Evolutionary conservation across 2,888 invertebrate species (phyloP).

Genomic region (Xestia ashworthii): DNA sequence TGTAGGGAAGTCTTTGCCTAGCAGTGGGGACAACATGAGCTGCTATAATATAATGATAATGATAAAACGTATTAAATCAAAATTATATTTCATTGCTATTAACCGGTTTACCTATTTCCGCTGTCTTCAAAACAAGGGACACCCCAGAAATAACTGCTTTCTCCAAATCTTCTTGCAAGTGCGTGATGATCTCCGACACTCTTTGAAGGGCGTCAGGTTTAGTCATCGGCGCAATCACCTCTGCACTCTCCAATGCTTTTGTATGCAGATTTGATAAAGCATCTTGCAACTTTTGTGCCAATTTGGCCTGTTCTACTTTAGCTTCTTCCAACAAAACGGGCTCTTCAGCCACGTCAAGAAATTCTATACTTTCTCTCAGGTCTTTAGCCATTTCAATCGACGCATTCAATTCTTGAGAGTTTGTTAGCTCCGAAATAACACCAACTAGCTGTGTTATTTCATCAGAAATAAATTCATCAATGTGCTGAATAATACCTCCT

Average conservation of each 20-base stretch:
- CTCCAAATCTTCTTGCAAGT: slow-evolving; percentile 75
- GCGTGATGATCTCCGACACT: slow-evolving; percentile 71
- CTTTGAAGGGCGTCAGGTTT: slow-evolving; percentile 67
- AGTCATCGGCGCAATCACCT: slow-evolving; percentile 59
- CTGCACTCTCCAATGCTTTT: slow-evolving; percentile 68
- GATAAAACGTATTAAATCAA: background rate
- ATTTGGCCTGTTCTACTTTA: slow-evolving; percentile 59
- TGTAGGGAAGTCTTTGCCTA: too few species aligned
- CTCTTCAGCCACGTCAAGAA: slow-evolving; percentile 48
- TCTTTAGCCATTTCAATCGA: slow-evolving; percentile 53
- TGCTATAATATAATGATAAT: too few species aligned
- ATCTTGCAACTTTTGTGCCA: slow-evolving; percentile 68
- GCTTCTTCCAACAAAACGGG: slow-evolving; percentile 29
- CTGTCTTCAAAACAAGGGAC: slow-evolving; percentile 46
- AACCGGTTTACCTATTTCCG: slow-evolving; percentile 51
- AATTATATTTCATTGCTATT: background rate
- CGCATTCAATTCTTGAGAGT: slow-evolving; percentile 61
- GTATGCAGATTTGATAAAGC: slow-evolving; percentile 69
- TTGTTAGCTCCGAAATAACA: slow-evolving; percentile 57
- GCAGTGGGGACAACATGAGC: too few species aligned
- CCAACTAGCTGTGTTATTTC: slow-evolving; percentile 64
- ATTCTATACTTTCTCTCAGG: slow-evolving; percentile 63
- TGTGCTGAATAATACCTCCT: slow-evolving; percentile 64
- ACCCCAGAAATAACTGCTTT: slow-evolving; percentile 53
- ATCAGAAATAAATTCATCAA: slow-evolving; percentile 69